These are phyloP conservation scores for Artibeus jamaicensis DNA, from an alignment of 2,797 vertebrate genomes.

Conservation along the genomic window DNA sequence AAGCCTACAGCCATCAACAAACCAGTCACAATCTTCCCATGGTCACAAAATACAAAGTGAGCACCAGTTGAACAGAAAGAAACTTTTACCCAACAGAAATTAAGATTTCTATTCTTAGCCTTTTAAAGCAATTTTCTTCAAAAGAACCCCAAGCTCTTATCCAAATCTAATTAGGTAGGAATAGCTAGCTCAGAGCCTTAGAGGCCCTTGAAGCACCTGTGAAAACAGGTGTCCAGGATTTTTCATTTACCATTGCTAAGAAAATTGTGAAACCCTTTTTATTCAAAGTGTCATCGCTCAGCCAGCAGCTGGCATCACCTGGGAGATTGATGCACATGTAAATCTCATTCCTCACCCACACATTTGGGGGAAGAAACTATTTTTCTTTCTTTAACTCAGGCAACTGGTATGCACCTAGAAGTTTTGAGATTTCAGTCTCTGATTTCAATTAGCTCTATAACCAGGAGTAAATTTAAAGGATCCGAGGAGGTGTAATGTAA, in stretches of 20 bases:
- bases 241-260: neutral
- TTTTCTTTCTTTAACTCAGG: neutral
- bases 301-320: neutral
- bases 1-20: neutral
- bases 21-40: neutral
- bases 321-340: neutral
- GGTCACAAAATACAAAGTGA: neutral
- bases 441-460: neutral
- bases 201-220: neutral
- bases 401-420: neutral
- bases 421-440: neutral
- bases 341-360: neutral
- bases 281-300: neutral
- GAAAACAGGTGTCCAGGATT: neutral
- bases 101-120: neutral
- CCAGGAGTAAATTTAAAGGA: neutral
- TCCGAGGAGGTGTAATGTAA: neutral
- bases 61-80: neutral
- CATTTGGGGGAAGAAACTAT: neutral
- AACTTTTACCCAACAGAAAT: neutral
- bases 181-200: neutral
- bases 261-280: neutral
- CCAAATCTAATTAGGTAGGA: slow-evolving; percentile 21
- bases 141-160: neutral
- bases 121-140: neutral